Evolutionary conservation across 1,140 invertebrate species (phyloP).

Genomic region (Glomeris maerens): DNA sequence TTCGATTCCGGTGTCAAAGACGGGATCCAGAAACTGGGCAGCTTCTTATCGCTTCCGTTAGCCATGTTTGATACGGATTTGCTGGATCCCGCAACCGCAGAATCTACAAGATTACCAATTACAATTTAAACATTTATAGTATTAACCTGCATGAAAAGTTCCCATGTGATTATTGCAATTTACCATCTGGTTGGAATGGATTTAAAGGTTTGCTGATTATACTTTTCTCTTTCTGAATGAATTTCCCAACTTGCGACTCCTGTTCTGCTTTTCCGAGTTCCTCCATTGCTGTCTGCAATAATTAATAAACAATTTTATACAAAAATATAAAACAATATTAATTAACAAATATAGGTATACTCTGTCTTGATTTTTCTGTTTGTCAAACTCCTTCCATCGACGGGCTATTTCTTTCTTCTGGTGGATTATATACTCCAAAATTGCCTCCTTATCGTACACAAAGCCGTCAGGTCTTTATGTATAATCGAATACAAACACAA

Average conservation of each 20-base stretch:
- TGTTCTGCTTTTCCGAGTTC: slow-evolving; percentile 53
- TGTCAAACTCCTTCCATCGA: slow-evolving; percentile 87
- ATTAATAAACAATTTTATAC: slow-evolving; percentile 1
- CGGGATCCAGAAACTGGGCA: slow-evolving; percentile 97
- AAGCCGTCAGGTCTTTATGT: slow-evolving; percentile 66
- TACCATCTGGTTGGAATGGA: too few relatives aligned
- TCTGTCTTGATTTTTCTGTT: slow-evolving; percentile 60
- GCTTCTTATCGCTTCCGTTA: slow-evolving; percentile 46
- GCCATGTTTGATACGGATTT: slow-evolving; percentile 59
- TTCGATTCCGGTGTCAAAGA: slow-evolving; percentile 78
- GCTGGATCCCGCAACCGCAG: slow-evolving; percentile 2
- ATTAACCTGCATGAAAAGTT: too few relatives aligned
- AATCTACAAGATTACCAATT: background rate
- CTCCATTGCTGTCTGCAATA: slow-evolving; percentile 37
- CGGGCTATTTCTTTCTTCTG: slow-evolving; percentile 86
- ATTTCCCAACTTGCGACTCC: slow-evolving; percentile 52
- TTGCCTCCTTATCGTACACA: slow-evolving; percentile 93
- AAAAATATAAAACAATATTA: slow-evolving; percentile 5
- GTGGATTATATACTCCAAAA: slow-evolving; percentile 85
- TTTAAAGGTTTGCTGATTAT: slow-evolving; percentile 37
- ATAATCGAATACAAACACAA: background rate
- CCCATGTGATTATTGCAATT: too few relatives aligned
- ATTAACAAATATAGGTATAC: slow-evolving; percentile 26
- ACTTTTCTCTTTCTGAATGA: slow-evolving; percentile 59
- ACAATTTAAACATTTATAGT: slow-evolving; percentile 3